A percentile compares a stretch with the other conserved stretches of the same genome.
These are phyloP conservation scores for Tupiocoris notatus DNA, from an alignment of 2,888 invertebrate species.

Conservation along the genomic window DNA sequence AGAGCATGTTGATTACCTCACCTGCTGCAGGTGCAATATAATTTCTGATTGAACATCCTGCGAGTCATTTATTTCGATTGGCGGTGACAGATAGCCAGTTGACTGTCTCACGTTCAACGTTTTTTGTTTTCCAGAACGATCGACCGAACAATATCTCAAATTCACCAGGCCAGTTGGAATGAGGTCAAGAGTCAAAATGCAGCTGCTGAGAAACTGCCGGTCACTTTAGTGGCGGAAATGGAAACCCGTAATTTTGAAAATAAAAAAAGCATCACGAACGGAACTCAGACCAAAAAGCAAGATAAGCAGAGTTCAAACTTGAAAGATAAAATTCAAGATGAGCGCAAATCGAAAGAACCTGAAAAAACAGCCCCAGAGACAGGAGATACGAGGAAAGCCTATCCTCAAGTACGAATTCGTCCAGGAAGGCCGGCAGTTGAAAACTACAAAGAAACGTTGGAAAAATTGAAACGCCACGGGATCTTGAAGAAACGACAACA, in stretches of 20 bases:
- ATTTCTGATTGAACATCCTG: too few species aligned
- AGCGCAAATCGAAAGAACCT: not conserved
- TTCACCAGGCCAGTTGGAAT: not conserved
- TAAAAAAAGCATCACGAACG: not conserved
- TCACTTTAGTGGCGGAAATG: not conserved
- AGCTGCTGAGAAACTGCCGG: not conserved
- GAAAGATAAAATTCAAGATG: too few species aligned
- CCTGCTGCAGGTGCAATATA: too few species aligned
- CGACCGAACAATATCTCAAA: too few species aligned
- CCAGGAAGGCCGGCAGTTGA: not conserved
- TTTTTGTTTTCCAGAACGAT: too few species aligned
- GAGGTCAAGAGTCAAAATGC: not conserved
- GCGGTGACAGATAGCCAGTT: too few species aligned
- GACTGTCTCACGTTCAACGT: too few species aligned
- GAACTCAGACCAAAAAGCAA: not conserved
- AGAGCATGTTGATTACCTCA: too few species aligned
- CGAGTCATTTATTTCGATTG: too few species aligned
- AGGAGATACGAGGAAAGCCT: not conserved
- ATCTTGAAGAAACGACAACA: not conserved
- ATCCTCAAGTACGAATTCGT: not conserved
- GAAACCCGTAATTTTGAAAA: not conserved
- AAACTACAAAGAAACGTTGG: not conserved
- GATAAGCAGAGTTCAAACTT: not conserved
- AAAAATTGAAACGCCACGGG: not conserved
- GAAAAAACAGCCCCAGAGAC: not conserved